Conservation (phyloP, 1,140 invertebrate genomes). For the Zelostemma sp. region DNA sequence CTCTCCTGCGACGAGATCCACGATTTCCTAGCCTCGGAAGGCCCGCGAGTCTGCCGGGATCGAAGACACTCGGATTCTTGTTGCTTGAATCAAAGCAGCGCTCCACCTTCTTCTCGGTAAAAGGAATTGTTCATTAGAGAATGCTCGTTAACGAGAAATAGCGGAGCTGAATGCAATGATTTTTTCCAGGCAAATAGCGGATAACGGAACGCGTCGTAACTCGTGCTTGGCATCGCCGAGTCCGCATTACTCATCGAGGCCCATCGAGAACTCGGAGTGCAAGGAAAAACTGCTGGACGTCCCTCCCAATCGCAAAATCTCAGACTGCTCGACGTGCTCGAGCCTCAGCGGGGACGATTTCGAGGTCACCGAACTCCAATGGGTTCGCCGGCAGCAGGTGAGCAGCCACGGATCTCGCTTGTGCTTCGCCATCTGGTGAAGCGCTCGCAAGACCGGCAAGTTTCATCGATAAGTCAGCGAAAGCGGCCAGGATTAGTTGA, state of each 20-base stretch:
- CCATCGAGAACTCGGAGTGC: conserved; percentile 18
- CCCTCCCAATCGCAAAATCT: conserved; percentile 73
- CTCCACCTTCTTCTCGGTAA: conserved; percentile 29
- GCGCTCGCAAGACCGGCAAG: not conserved
- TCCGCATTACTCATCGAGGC: conserved; percentile 41
- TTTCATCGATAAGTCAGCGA: conserved; percentile 33
- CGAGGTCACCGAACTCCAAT: conserved; percentile 66
- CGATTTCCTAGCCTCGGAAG: conserved; percentile 51
- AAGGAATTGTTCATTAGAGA: too few relatives aligned
- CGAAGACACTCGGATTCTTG: conserved; percentile 63
- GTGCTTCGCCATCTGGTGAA: conserved; percentile 39
- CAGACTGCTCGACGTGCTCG: conserved; percentile 75
- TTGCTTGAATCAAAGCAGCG: conserved; percentile 45
- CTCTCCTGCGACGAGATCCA: conserved; percentile 60
- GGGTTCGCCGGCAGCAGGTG: conserved; percentile 63
- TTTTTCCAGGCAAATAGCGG: conserved; percentile 18
- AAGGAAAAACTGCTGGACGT: conserved; percentile 65
- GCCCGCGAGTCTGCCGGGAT: conserved; percentile 53
- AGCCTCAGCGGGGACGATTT: conserved; percentile 79
- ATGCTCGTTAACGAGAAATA: too few relatives aligned
- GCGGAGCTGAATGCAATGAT: too few relatives aligned
- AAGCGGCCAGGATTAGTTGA: conserved; percentile 1
- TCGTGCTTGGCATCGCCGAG: conserved; percentile 56
- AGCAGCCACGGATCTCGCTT: conserved; percentile 50
- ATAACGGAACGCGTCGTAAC: conserved; percentile 49